These are phyloP conservation scores for Rotaria magnacalcarata DNA, from an alignment of 2,888 invertebrate species.

Conservation along the genomic window DNA sequence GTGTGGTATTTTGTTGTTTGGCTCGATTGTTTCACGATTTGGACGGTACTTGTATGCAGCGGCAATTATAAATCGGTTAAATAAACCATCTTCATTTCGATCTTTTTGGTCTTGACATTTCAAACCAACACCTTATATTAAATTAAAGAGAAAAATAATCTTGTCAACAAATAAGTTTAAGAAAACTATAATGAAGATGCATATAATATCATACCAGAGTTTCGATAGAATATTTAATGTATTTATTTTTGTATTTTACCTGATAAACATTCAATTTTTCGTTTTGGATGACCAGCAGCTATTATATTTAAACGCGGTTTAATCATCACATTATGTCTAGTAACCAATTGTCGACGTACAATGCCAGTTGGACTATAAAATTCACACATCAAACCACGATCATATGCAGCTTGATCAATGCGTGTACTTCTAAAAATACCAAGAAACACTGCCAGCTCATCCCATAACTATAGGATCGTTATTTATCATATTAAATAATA, in stretches of 20 bases:
- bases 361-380: not conserved
- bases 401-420: not conserved
- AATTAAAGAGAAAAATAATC: no score
- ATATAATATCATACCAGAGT: no score
- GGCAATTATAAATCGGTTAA: not conserved
- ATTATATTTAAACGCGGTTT: not conserved
- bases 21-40: not conserved
- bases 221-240: not conserved
- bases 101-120: not conserved
- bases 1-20: not conserved
- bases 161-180: no score
- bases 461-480: not conserved
- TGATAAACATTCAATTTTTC: not conserved
- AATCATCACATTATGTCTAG: not conserved
- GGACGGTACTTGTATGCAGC: not conserved
- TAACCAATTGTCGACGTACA: not conserved
- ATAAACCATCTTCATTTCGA: not conserved
- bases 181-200: no score
- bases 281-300: not conserved
- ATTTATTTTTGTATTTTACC: not conserved
- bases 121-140: not conserved
- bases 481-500: not conserved
- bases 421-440: not conserved
- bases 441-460: not conserved
- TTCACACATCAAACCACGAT: not conserved